A percentile compares a stretch with the other conserved stretches of the same genome.
phyloP scores from a whole-genome alignment of 2,113 vertebrate species.

The Stegostoma tigrinum region DNA sequence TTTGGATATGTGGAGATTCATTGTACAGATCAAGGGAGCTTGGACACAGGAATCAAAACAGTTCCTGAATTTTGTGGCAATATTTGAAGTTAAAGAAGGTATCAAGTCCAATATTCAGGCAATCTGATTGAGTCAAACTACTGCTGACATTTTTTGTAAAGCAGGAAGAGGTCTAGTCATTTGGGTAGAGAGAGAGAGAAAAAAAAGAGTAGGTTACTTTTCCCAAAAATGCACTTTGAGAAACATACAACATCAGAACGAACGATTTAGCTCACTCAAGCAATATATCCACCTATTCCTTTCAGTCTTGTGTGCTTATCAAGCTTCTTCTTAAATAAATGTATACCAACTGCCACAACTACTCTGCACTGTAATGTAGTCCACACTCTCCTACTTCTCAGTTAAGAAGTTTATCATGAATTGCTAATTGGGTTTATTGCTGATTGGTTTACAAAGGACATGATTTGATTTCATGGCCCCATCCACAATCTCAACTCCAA shows the following conservation, averaged over 20 bases:
- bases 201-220: neutral
- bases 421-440: neutral
- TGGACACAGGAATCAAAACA: neutral
- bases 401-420: neutral
- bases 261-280: neutral
- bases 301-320: neutral
- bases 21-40: conserved; percentile 42
- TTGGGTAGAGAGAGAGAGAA: neutral
- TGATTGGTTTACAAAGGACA: neutral
- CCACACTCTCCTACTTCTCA: neutral
- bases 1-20: conserved; percentile 58
- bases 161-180: neutral
- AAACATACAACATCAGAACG: neutral
- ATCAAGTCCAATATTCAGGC: neutral
- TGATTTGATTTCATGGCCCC: neutral
- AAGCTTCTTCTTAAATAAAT: neutral
- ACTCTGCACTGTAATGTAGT: no score
- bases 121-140: neutral
- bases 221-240: neutral
- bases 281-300: neutral
- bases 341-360: no score
- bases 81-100: neutral
- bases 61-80: neutral
- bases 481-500: neutral
- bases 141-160: neutral